Base-by-base conservation (phyloP, 1,140 invertebrate genomes). In the Drosophila willistoni region DNA sequence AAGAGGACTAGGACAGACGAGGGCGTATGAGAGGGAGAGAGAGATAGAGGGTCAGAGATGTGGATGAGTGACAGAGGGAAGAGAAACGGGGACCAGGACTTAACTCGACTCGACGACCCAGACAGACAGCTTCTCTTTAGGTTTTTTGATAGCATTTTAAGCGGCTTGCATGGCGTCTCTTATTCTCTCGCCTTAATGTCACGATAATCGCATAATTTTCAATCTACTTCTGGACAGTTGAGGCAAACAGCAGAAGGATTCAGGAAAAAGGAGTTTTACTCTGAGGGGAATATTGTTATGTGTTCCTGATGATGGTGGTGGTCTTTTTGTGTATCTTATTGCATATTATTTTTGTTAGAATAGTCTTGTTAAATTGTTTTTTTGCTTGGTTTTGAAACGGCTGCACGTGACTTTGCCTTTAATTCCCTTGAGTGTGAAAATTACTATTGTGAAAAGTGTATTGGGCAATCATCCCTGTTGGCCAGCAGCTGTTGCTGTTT, bases 121-220 rank as follows among this genome's bases (percentile, higher is more conserved):
- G 79, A 87, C 71, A 67, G 71, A 75, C 66, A 77, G 65, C 25
- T 63, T 73, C 68, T 79, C 82, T 74, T 67, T 66, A 70, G 47
- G 55, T 67, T 51, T 47, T 81, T 79, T 82, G 83, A 85, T 85
- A 87, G 81, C 72, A 70, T 69, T 82, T 77, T 87, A 87, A 86
- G 83, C 69, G 67, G 79, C 83, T 79, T 82, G 72, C 71, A 64
- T 79, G 74, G 63, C 44, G 44, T 51, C 59, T 75, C 69, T 81
- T 47, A 81, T 76, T 81, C 56, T 78, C 64, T 82, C 76, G 76
- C 79, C 71, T 75, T 74, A 73, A 68, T 80, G 74, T 81, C 77
- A 69, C 57, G 85, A 84, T 89, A 89, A 89, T 89, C 85, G 67
- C 73, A 89, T 84, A 84, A 89, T 81, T 90, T 81, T 66, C 17